A percentile compares a stretch with the other conserved stretches of the same genome.
These are phyloP conservation scores for Augochlora pura DNA, from an alignment of 1,140 invertebrate species.

Conservation along the genomic window DNA sequence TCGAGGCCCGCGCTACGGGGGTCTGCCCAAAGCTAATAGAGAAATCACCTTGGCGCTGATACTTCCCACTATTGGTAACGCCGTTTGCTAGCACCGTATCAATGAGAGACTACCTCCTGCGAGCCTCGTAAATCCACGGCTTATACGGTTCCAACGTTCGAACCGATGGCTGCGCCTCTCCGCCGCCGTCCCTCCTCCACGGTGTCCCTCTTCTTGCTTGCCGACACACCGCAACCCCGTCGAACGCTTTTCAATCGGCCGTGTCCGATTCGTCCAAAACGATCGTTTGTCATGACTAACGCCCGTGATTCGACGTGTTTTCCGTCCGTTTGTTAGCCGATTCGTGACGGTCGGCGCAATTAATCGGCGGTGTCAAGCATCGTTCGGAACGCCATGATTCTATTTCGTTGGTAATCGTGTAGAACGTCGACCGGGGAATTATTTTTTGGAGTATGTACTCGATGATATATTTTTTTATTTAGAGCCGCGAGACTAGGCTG, in stretches of 20 bases:
- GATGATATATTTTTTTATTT: no score
- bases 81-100: constrained; percentile 52
- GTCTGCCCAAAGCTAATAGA: constrained; percentile 67
- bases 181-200: no score
- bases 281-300: constrained; percentile 37
- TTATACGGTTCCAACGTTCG: constrained; percentile 49
- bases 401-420: no score
- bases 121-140: constrained; percentile 63
- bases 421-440: no score
- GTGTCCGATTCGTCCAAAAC: constrained; percentile 7
- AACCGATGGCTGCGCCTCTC: no score
- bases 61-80: constrained; percentile 65
- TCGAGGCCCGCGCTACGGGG: constrained; percentile 59
- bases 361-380: no score
- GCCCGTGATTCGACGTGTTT: constrained; percentile 17
- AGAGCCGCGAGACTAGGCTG: no score
- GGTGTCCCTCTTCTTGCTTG: no score
- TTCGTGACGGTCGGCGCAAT: neutral
- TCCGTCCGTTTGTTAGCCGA: constrained; percentile 16
- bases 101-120: constrained; percentile 52
- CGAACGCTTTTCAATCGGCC: constrained; percentile 20
- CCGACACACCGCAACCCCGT: no score
- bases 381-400: no score
- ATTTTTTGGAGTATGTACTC: no score
- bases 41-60: constrained; percentile 69